Conservation (phyloP, 2,797 vertebrate genomes). For the Gallinago solitaria region DNA sequence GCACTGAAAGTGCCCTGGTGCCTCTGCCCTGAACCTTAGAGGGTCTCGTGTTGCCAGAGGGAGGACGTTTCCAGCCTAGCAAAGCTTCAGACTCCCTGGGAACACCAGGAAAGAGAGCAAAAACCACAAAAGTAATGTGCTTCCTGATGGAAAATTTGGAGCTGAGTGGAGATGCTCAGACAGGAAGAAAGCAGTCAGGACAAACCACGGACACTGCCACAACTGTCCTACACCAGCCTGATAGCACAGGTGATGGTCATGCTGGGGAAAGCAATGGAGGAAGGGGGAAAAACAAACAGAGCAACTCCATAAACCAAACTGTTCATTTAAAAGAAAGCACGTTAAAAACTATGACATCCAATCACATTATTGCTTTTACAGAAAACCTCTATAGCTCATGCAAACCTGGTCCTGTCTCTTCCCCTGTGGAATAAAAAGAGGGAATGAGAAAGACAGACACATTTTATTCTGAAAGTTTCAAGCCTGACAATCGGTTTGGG, state of each 20-base stretch:
- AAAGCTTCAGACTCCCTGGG: neutral
- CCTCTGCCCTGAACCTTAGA: neutral
- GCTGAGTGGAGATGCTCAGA: neutral
- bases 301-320: neutral
- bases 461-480: slow-evolving; percentile 2
- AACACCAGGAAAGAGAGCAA: neutral
- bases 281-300: neutral
- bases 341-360: neutral
- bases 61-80: neutral
- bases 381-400: neutral
- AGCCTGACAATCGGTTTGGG: neutral
- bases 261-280: neutral
- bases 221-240: neutral
- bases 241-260: neutral
- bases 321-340: neutral
- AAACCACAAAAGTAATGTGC: neutral
- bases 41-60: neutral
- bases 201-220: neutral
- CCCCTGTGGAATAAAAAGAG: neutral
- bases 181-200: neutral
- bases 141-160: neutral
- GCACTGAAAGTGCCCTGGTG: neutral
- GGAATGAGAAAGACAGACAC: slow-evolving; percentile 32
- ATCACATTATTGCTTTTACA: slow-evolving; percentile 40
- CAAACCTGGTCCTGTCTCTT: neutral